A percentile compares a stretch with the other conserved stretches of the same genome.
These are phyloP conservation scores for Caracal caracal DNA, from an alignment of 2,113 vertebrate species.

Conservation along the genomic window DNA sequence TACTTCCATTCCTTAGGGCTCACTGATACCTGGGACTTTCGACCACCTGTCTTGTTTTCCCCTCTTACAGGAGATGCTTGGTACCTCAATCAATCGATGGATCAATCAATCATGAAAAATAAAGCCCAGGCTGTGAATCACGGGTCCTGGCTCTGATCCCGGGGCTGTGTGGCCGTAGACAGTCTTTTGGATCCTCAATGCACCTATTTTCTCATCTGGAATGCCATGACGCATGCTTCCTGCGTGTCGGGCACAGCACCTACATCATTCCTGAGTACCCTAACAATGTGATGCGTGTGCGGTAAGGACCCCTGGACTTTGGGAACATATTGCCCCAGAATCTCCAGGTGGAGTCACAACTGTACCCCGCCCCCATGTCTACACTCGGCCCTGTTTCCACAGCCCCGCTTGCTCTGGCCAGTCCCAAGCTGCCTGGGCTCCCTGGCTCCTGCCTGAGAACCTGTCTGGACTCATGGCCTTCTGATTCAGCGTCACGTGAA, in stretches of 20 bases:
- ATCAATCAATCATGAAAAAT: neutral
- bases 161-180: neutral
- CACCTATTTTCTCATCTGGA: neutral
- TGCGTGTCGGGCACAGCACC: fast-evolving
- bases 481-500: neutral
- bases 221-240: neutral
- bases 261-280: no score
- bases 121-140: neutral
- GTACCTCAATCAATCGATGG: neutral
- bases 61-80: neutral
- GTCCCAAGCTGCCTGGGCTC: neutral
- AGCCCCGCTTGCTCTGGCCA: fast-evolving
- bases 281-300: neutral
- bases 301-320: neutral
- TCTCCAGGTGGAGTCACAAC: neutral
- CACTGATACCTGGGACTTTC: neutral
- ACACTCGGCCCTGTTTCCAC: neutral
- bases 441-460: neutral
- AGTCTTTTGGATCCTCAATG: neutral
- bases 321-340: fast-evolving
- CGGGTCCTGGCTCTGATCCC: neutral
- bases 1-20: neutral
- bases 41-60: neutral
- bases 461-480: neutral
- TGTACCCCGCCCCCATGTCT: neutral